phyloP scores from a whole-genome alignment of 2,797 vertebrate species.

The Odontamblyopus lacepedii region DNA sequence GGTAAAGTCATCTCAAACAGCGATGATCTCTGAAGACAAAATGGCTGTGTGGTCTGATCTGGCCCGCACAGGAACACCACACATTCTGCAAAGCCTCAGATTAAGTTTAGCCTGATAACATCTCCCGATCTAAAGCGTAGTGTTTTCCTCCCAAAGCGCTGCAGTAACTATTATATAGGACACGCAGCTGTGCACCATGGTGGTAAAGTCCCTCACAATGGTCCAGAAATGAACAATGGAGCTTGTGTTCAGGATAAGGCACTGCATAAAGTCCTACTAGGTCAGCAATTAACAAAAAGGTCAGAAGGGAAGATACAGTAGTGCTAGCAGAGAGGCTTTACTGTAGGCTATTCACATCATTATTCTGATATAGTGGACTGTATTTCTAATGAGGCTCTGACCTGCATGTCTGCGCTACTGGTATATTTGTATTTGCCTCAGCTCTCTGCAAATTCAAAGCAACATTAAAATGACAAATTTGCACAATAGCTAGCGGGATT shows the following conservation, averaged over 20 bases:
- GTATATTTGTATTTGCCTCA: background rate
- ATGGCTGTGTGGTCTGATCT: conserved; percentile 13
- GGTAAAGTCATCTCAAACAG: conserved; percentile 21
- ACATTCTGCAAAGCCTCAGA: conserved; percentile 10
- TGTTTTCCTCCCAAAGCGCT: conserved; percentile 7
- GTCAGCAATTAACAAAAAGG: conserved; percentile 15
- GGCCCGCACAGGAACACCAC: conserved; percentile 12
- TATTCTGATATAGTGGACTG: background rate
- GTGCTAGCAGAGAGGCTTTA: background rate
- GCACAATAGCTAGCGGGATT: background rate
- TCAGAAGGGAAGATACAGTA: conserved; percentile 5
- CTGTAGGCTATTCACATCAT: conserved; percentile 7
- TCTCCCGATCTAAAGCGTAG: conserved; percentile 11
- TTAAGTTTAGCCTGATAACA: conserved; percentile 11
- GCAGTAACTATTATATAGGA: conserved; percentile 8
- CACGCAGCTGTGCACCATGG: conserved; percentile 3
- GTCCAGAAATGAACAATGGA: conserved; percentile 6
- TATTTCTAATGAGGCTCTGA: conserved; percentile 8
- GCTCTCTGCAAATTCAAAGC: background rate
- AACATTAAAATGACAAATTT: background rate
- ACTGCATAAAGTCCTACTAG: conserved; percentile 1
- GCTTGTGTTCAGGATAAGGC: conserved; percentile 6
- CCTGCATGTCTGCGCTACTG: background rate
- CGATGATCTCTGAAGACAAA: conserved; percentile 16
- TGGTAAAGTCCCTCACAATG: conserved; percentile 3